Evolutionary conservation across 2,888 invertebrate genomes (phyloP).

Genomic region (Julus scanicus): DNA sequence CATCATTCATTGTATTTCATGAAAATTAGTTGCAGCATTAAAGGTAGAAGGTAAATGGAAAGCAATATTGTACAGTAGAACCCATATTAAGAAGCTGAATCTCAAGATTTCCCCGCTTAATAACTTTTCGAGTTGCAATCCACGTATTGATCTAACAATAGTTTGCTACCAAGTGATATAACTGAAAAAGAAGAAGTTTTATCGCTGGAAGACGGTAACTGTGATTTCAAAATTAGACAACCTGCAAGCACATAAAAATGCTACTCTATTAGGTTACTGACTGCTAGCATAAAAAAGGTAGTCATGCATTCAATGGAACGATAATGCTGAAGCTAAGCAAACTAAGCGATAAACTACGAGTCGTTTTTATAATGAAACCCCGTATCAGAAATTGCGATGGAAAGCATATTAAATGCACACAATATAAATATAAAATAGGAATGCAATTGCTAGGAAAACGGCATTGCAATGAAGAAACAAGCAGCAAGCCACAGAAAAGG

Average conservation of each 20-base stretch:
- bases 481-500: constrained; percentile 50
- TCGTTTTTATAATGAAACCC: background rate
- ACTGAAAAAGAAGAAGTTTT: too few species aligned
- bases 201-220: too few species aligned
- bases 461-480: constrained; percentile 45
- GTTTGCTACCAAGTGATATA: too few species aligned
- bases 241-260: constrained; percentile 24
- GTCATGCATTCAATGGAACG: constrained; percentile 13
- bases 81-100: too few species aligned
- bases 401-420: constrained; percentile 22
- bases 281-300: background rate
- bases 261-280: background rate
- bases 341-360: background rate
- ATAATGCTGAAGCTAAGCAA: background rate
- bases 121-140: too few species aligned
- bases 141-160: too few species aligned
- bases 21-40: too few species aligned
- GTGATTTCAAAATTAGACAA: too few species aligned
- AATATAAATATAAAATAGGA: background rate
- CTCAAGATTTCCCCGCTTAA: too few species aligned
- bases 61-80: too few species aligned
- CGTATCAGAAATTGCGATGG: background rate
- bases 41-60: too few species aligned
- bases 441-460: constrained; percentile 22
- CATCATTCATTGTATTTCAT: too few species aligned